Evolutionary conservation across 2,888 invertebrate genomes (phyloP), one percentile per base, ranked within the genome.

Genomic region (Calameuta idolon): DNA sequence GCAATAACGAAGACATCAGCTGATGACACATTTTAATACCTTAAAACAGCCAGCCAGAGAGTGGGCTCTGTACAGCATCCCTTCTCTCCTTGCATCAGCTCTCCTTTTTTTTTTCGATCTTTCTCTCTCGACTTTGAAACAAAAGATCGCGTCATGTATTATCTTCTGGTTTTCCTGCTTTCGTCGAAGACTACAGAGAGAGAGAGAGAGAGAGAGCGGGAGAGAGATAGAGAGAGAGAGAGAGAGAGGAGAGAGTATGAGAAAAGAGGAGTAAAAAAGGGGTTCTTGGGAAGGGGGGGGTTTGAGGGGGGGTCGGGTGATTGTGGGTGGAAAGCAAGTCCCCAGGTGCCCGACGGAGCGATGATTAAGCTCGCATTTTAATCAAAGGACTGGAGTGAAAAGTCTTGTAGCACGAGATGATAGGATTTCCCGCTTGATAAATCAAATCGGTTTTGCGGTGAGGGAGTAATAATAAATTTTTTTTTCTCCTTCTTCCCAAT

Each of bases 351-450:
- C 78, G 82, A 79, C 78, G 81, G 83, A 87, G 87, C 86, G 88
- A 90, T 90, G 90, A 91, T 91, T 90, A 90, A 91, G 90, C 90
- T 85, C 88, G 88, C 90, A 90, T 90, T 91, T 91, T 91, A 90
- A 91, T 91, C 91, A 90, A 90, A 90, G 87, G 85, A 86, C 85
- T 84, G 83, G 85, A 90, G 91, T 90, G 90, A 90, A 91, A 90
- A 90, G 89, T 91, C 89, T 90, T 91, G 90, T 90, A 87, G 87
- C 86, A 82, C 81, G 82, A 81, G 87, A 85, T 87, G 87, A 90
- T 89, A 89, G 90, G 89, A 90, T 90, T 89, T 87, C 85, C 84
- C 85, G 87, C 84, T 89, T 90, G 89, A 90, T 88, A 90, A 90
- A 90, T 90, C 89, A 89, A 90, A 90, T 90, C 88, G 87, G 84